These are phyloP conservation scores for Anthopleura sola DNA, from an alignment of 64 coral and sea anemone genomes.

Conservation along the genomic window DNA sequence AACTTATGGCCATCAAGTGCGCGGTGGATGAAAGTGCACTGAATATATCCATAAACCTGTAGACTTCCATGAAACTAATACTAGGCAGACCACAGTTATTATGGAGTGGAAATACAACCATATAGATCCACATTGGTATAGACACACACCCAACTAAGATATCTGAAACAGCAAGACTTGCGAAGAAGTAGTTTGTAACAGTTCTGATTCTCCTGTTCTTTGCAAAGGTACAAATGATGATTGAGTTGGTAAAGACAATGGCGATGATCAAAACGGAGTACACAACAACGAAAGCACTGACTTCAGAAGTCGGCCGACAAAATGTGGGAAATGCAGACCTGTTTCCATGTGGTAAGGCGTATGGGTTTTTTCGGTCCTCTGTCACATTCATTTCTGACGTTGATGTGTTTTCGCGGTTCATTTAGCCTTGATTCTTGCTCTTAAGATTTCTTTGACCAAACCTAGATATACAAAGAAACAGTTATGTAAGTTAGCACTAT, in stretches of 20 bases:
- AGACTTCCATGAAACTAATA: conserved; percentile 37
- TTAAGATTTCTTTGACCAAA: no score
- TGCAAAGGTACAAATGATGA: conserved; percentile 53
- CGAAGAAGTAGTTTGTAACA: conserved; percentile 64
- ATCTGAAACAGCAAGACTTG: conserved; percentile 60
- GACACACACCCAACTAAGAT: conserved; percentile 64
- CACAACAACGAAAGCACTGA: background rate
- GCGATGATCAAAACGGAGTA: conserved; percentile 41
- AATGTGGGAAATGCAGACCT: background rate
- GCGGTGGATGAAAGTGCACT: conserved; percentile 55
- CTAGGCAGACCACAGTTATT: conserved; percentile 27
- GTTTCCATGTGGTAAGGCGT: background rate
- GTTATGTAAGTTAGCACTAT: no score
- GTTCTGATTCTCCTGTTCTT: conserved; percentile 66
- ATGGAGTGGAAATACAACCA: conserved; percentile 39
- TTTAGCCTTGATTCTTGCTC: no score
- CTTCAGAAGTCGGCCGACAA: background rate
- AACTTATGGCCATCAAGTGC: conserved; percentile 70
- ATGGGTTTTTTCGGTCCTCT: background rate
- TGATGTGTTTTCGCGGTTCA: background rate
- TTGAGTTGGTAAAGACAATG: conserved; percentile 43
- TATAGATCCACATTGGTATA: conserved; percentile 61
- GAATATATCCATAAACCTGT: conserved; percentile 60
- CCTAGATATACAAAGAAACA: no score
- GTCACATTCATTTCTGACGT: background rate